phyloP scores from a whole-genome alignment of 1,140 invertebrate genomes.

The Lordiphosa collinella region DNA sequence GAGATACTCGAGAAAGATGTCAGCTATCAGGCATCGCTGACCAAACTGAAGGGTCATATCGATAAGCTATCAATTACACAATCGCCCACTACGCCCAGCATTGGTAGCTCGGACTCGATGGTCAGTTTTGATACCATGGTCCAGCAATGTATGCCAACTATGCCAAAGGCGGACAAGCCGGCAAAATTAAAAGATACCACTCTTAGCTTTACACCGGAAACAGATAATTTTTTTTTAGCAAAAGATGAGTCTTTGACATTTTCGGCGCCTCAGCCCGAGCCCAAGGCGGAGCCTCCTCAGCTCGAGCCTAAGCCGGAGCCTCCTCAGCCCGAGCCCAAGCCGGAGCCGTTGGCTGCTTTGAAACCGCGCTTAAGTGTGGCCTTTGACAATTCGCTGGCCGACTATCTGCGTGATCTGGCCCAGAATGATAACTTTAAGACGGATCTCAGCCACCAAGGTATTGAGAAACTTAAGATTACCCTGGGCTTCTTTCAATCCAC shows the following conservation, averaged over 20 bases:
- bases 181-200: too few species aligned
- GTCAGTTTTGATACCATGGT: slow-evolving; percentile 48
- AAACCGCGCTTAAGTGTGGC: slow-evolving; percentile 57
- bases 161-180: not conserved
- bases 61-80: slow-evolving; percentile 22
- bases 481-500: slow-evolving; percentile 45
- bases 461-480: slow-evolving; percentile 19
- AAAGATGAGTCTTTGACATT: too few species aligned
- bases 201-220: too few species aligned
- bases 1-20: slow-evolving; percentile 31
- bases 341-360: not conserved
- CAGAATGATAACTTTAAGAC: slow-evolving; percentile 58
- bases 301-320: too few species aligned
- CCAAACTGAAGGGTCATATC: slow-evolving; percentile 39
- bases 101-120: slow-evolving; percentile 12
- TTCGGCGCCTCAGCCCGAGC: too few species aligned
- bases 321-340: not conserved
- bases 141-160: not conserved
- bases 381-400: slow-evolving; percentile 55
- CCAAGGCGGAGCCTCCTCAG: too few species aligned
- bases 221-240: too few species aligned
- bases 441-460: slow-evolving; percentile 41
- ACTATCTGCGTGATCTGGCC: slow-evolving; percentile 56
- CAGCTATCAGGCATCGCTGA: slow-evolving; percentile 40
- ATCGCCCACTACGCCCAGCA: not conserved